Percentiles rank a stretch among this genome's conserved stretches.
Evolutionary conservation across 1,140 invertebrate species (phyloP).

Genomic region (Trichonephila clavipes): DNA sequence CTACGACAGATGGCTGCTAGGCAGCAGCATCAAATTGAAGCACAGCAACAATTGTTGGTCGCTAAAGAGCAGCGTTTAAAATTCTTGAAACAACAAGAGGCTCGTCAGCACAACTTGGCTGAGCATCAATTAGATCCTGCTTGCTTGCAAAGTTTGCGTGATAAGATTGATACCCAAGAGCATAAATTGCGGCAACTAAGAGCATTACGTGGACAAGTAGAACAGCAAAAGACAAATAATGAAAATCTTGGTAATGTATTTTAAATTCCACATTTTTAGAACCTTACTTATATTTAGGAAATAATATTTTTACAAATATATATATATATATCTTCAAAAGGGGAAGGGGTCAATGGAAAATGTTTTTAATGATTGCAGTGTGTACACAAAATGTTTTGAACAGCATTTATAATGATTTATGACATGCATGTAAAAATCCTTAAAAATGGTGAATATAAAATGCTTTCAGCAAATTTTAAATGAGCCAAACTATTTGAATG

Average conservation of each 20-base stretch:
- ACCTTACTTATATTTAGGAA: no score
- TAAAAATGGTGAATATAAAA: no score
- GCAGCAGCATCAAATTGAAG: slow-evolving; percentile 97
- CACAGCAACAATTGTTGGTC: slow-evolving; percentile 92
- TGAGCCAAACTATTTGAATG: no score
- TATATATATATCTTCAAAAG: no score
- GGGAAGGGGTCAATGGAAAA: no score
- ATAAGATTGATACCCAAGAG: slow-evolving; percentile 96
- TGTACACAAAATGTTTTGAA: no score
- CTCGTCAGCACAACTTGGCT: slow-evolving; percentile 89
- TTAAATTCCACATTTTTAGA: not conserved
- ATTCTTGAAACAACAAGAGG: slow-evolving; percentile 95
- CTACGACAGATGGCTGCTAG: slow-evolving; percentile 92
- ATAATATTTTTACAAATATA: no score
- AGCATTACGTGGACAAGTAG: slow-evolving; percentile 94
- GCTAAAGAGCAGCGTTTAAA: slow-evolving; percentile 95
- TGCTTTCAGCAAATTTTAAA: no score
- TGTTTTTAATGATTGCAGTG: no score
- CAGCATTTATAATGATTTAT: no score
- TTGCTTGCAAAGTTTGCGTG: slow-evolving; percentile 91
- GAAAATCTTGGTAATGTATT: slow-evolving; percentile 88
- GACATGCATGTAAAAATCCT: no score
- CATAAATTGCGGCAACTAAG: slow-evolving; percentile 93
- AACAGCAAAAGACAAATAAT: slow-evolving; percentile 94
- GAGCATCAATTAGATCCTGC: slow-evolving; percentile 85